Evolutionary conservation across 2,797 vertebrate species (phyloP).

Genomic region (Cephalopachus bancanus): DNA sequence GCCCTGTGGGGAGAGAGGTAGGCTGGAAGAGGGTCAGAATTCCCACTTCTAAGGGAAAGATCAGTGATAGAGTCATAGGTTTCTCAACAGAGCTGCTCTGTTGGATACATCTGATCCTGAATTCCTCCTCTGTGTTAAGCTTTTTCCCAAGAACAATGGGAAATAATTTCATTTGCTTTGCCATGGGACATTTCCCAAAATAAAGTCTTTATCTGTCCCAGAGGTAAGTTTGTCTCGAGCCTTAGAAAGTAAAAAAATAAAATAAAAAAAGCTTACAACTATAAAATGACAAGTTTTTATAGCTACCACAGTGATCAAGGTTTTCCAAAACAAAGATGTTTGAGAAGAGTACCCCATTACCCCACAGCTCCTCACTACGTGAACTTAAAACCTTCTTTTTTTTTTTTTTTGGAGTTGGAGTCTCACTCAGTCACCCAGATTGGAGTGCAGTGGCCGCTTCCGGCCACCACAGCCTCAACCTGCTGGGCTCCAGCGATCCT

Average conservation of each 20-base stretch:
- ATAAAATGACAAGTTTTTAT: constrained; percentile 4
- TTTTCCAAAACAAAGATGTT: neutral
- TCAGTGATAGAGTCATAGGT: neutral
- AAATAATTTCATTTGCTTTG: constrained; percentile 59
- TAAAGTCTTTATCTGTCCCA: constrained; percentile 8
- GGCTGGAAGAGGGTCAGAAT: neutral
- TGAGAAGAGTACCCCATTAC: neutral
- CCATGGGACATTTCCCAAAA: constrained; percentile 5
- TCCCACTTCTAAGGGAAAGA: neutral
- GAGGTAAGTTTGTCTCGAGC: neutral
- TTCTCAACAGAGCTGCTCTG: constrained; percentile 9
- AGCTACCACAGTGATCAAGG: neutral
- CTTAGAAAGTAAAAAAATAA: constrained; percentile 13
- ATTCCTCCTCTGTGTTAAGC: neutral
- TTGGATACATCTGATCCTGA: neutral
- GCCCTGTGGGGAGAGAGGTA: neutral
- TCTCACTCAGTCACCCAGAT: no score
- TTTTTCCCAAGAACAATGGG: neutral
- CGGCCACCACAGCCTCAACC: no score
- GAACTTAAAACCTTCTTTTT: constrained; percentile 41
- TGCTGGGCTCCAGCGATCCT: no score
- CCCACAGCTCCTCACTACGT: neutral
- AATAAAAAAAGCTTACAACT: neutral
- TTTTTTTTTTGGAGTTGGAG: no score
- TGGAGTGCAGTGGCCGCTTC: no score